These are phyloP conservation scores for Cyrtodaria siliqua DNA, from an alignment of 2,888 invertebrate genomes.

Conservation along the genomic window DNA sequence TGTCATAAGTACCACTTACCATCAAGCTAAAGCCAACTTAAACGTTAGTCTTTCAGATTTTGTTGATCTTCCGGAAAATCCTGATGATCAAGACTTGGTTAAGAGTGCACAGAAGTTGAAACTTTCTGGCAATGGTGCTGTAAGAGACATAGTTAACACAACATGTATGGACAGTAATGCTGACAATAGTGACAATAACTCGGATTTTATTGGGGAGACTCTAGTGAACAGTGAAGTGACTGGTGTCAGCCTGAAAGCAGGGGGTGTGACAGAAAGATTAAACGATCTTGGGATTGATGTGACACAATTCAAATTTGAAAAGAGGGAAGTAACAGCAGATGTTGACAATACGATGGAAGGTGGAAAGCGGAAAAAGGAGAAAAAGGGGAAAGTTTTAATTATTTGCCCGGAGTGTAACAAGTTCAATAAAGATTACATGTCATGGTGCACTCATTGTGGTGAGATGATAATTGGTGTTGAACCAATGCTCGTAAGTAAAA, in stretches of 20 bases:
- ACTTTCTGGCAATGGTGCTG: background rate
- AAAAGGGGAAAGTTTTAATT: constrained; percentile 64
- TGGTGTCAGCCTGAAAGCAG: constrained; percentile 70
- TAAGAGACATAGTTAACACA: too few relatives aligned
- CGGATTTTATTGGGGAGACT: constrained; percentile 51
- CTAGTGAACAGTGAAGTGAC: constrained; percentile 66
- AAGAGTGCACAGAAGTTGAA: background rate
- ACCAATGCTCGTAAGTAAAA: constrained; percentile 69
- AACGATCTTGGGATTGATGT: constrained; percentile 76
- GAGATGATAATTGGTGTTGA: constrained; percentile 80
- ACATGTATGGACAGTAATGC: background rate
- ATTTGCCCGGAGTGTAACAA: constrained; percentile 79
- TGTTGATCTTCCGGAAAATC: background rate
- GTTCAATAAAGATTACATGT: constrained; percentile 79
- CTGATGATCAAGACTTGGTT: background rate
- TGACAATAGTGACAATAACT: constrained; percentile 10
- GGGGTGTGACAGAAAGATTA: constrained; percentile 77
- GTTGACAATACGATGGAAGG: background rate
- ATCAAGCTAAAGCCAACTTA: background rate
- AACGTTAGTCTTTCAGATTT: background rate
- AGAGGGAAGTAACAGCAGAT: constrained; percentile 23
- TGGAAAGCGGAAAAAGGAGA: constrained; percentile 27
- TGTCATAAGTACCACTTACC: constrained; percentile 17
- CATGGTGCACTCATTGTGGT: constrained; percentile 81
- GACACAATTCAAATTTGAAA: constrained; percentile 53